Evolutionary conservation across 2,113 vertebrate genomes (phyloP).

Genomic region (Emydocephalus ijimae): DNA sequence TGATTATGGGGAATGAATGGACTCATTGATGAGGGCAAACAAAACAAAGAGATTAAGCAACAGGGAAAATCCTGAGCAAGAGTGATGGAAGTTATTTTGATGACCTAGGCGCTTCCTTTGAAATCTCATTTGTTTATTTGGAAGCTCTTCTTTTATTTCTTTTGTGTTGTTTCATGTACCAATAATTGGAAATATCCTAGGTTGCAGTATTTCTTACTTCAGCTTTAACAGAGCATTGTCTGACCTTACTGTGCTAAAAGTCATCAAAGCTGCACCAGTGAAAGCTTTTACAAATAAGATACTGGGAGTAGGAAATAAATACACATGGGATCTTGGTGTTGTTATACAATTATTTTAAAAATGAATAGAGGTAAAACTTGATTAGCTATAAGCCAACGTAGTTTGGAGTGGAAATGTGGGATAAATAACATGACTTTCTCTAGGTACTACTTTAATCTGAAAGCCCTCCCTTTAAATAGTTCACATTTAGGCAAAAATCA

Average conservation of each 20-base stretch:
- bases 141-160: neutral
- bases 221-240: conserved; percentile 2
- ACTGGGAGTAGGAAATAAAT: neutral
- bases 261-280: conserved; percentile 8
- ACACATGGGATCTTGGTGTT: neutral
- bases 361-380: neutral
- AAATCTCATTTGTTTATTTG: conserved; percentile 37
- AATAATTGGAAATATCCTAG: neutral
- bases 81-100: neutral
- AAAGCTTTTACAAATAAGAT: conserved; percentile 3
- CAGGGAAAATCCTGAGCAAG: conserved; percentile 36
- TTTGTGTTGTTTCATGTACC: neutral
- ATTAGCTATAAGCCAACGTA: neutral
- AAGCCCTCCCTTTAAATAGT: neutral
- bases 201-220: neutral
- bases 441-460: neutral
- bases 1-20: conserved; percentile 57
- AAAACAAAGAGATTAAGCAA: conserved; percentile 57
- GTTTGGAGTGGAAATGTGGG: neutral
- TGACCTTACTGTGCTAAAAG: neutral
- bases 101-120: conserved; percentile 7
- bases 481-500: neutral
- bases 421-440: neutral
- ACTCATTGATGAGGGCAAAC: conserved; percentile 52
- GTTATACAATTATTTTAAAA: neutral